Evolutionary conservation across 2,797 vertebrate genomes (phyloP), one percentile per base, ranked within the genome.

Genomic region (Eidolon dupreanum): DNA sequence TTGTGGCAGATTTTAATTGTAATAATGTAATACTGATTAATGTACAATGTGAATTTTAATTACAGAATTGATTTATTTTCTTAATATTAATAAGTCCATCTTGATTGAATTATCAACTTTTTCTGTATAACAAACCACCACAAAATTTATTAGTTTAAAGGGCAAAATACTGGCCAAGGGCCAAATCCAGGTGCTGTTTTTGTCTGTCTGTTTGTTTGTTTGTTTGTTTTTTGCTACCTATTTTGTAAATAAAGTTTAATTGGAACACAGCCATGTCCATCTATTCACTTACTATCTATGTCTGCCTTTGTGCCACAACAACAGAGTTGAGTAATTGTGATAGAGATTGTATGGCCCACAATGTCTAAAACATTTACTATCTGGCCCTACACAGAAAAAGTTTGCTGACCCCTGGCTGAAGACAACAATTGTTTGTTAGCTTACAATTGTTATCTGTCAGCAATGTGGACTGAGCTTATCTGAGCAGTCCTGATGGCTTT

Each of bases 81-180:
- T 75, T 31, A n/a, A 65, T 84, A 83, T 65, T 70, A 75, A 88
- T 82, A 61, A 79, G 7, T n/a, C 71, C 43, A 70, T 84, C 38
- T 94, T 87, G 63, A 87, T 92, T 17, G 77, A 86, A 33, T 36
- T 83, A 36, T 86, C 82, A 83, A 12, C 24, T 73, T 73, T 83
- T 65, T 31, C 91, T 66, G 6, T 68, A 86, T 63, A 91, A 85
- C 17, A 86, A 77, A 75, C 22, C 26, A 46, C 22, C 5, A 2
- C 31, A 63, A 53, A 63, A 26, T 4, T 57, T 71, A 81, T 2
- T 63, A 36, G 5, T 22, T 88, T 63, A 90, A 63, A 93, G 38
- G 1, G 8, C 26, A 93, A 88, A 63, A 1, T 68, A 26, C 28
- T 81, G 7, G 26, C 6, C 1, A 6, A 28, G 57, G 51, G 38